Evolutionary conservation across 2,888 invertebrate species (phyloP), one percentile per base, ranked within the genome.

Genomic region (Odiellus spinosus): DNA sequence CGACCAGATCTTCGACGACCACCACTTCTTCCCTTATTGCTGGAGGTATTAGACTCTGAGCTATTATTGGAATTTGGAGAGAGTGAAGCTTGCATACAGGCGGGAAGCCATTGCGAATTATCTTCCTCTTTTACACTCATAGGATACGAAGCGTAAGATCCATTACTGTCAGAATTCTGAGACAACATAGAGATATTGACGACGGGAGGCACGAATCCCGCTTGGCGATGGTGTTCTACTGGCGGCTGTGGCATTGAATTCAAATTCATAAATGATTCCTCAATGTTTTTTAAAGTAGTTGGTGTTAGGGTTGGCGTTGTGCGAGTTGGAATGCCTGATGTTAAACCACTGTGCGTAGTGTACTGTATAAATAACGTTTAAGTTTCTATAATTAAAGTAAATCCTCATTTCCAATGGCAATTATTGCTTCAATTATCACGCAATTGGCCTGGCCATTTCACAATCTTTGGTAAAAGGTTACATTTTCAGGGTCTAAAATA

Each of bases 261-360:
- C 62, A 87, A 71, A 71, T 88, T 87, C 38, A 38, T 6, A 69
- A 88, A 84, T 1, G 85, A 82, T 62, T 90, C 87, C 71, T 91
- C 88, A 68, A 91, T 85, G 71, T 77, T 71, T 61, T 86, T 78
- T 64, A 91, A 71, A 59, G 88, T 90, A 41, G 91, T 91, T 54
- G 91, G 91, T 57, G 93, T 93, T 60, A 93, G 73, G 63, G 87
- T 90, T 56, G 90, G 82, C 63, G 91, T 90, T 55, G 90, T 91
- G 67, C 83, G 77, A 50, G 90, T 88, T 46, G 87, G 87, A 61
- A 53, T 51, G 18, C 53, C 53, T 42, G 47, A 48, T 39, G 52
- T 52, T 38, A 38, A 18, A 38, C 35, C 35, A 4, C 35, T 35
- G 35, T n/a, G 3, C 3, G 12, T 35, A n/a, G 35, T 14, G 14